phyloP scores from a whole-genome alignment of 2,113 vertebrate species.

The Chaetura pelagica region DNA sequence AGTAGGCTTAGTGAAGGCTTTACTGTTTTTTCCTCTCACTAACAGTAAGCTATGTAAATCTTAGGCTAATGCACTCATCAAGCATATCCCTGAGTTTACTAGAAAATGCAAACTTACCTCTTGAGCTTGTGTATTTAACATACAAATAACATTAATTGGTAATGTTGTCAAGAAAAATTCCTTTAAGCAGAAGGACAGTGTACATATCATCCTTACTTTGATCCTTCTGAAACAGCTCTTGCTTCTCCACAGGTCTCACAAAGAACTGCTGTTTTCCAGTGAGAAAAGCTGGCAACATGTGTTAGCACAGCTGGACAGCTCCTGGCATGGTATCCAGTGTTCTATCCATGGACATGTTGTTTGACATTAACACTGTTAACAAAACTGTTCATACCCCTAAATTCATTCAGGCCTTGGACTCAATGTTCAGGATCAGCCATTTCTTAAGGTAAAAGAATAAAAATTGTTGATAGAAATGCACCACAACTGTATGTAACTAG shows the following conservation, averaged over 20 bases:
- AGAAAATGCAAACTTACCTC: slow-evolving; percentile 2
- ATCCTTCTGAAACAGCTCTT: neutral
- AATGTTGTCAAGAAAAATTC: neutral
- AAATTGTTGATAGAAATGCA: neutral
- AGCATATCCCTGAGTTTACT: neutral
- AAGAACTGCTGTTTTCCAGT: neutral
- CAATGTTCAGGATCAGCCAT: neutral
- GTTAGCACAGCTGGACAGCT: neutral
- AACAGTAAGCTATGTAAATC: neutral
- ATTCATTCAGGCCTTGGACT: neutral
- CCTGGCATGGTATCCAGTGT: neutral
- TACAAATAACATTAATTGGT: neutral
- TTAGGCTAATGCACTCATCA: neutral
- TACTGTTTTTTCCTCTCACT: neutral
- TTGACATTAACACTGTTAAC: neutral
- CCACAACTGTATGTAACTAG: neutral
- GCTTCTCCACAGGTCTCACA: neutral
- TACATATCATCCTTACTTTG: neutral
- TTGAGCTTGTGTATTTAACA: neutral
- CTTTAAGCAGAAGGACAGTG: neutral
- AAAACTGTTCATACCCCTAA: neutral
- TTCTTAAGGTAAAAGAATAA: neutral
- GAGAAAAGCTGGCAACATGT: neutral
- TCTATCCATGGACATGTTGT: neutral
- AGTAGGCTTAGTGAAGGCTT: neutral